Conservation (phyloP, 2,888 invertebrate species). For the Dichetophora obliterata region DNA sequence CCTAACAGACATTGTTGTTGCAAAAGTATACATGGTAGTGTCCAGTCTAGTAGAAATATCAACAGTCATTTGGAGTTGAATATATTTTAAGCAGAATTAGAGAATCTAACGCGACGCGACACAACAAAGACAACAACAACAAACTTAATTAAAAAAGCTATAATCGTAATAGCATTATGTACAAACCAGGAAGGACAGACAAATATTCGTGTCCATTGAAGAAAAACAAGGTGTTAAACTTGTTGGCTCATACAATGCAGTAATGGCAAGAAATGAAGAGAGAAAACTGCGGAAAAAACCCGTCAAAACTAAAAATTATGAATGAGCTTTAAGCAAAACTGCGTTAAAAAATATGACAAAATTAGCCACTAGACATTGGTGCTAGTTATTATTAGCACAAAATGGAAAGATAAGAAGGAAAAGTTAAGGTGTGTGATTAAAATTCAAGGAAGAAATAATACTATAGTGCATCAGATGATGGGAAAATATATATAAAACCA, state of each 20-base stretch:
- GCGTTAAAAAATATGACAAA: conserved; percentile 11
- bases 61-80: background rate
- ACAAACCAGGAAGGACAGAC: background rate
- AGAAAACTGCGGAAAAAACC: too few relatives aligned
- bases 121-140: background rate
- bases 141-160: conserved; percentile 25
- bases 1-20: background rate
- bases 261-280: background rate
- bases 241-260: background rate
- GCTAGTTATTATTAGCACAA: background rate
- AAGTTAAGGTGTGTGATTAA: background rate
- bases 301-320: conserved; percentile 10
- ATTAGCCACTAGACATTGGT: background rate
- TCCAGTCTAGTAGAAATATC: background rate
- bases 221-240: conserved; percentile 9
- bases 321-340: background rate
- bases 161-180: background rate
- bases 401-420: background rate
- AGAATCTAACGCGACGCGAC: background rate
- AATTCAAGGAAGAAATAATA: background rate
- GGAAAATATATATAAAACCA: background rate
- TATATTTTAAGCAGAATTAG: background rate
- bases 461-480: background rate
- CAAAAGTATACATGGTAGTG: too few relatives aligned
- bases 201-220: background rate